These are phyloP conservation scores for Cavia porcellus DNA, from an alignment of 2,113 vertebrate species.

Conservation along the genomic window DNA sequence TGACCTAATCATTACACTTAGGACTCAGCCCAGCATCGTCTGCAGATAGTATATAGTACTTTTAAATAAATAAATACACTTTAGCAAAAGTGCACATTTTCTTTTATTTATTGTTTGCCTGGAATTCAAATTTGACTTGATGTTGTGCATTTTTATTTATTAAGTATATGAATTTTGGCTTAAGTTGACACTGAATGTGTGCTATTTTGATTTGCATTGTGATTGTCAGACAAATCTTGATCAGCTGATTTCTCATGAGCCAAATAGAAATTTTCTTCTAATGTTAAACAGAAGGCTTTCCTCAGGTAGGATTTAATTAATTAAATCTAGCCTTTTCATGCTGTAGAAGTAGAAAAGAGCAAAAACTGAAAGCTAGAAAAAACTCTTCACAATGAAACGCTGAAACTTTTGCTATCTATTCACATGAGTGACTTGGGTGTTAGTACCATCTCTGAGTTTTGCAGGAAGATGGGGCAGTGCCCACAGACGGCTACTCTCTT, in stretches of 20 bases:
- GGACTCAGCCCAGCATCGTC: not conserved
- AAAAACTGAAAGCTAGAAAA: not conserved
- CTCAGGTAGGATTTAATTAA: conserved; percentile 26
- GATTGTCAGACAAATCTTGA: conserved; percentile 68
- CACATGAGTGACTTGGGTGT: accelerated
- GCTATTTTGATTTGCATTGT: conserved; percentile 34
- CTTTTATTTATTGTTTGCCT: not conserved
- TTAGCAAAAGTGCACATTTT: not conserved
- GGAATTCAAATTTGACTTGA: conserved; percentile 32
- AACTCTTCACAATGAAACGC: conserved; percentile 24
- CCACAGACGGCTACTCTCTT: conserved; percentile 44
- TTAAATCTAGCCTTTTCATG: conserved; percentile 29
- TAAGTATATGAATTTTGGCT: not conserved
- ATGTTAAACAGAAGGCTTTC: not conserved
- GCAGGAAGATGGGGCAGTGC: not conserved
- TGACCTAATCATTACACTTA: not conserved
- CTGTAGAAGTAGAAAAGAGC: not conserved
- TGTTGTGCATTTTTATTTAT: conserved; percentile 38
- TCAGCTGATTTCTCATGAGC: not conserved
- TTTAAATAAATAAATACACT: not conserved
- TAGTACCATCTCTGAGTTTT: not conserved
- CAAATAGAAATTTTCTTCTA: conserved; percentile 46
- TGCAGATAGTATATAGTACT: not conserved
- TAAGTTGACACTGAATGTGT: not conserved
- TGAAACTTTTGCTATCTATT: conserved; percentile 9